A percentile compares a stretch with the other conserved stretches of the same genome.
Evolutionary conservation across 2,888 invertebrate species (phyloP).

Genomic region (Himalopsyche tibetana): DNA sequence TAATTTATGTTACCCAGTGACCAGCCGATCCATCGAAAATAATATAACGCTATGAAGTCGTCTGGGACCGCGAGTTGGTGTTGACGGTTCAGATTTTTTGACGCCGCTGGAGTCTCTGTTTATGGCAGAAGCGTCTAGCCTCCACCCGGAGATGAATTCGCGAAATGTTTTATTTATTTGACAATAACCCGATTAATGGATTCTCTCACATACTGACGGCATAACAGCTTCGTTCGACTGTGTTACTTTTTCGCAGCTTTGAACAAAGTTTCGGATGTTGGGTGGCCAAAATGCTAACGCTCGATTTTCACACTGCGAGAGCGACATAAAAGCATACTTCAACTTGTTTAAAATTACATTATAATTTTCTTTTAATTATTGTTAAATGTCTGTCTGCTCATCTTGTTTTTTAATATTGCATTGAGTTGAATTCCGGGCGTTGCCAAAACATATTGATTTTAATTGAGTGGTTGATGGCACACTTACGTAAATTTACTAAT

Average conservation of each 20-base stretch:
- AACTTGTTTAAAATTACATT: no score
- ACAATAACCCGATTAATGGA: conserved; percentile 17
- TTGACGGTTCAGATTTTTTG: neutral
- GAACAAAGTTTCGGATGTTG: neutral
- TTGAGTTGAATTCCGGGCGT: no score
- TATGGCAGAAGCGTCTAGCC: neutral
- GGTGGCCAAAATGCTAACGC: neutral
- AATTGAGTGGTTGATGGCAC: no score
- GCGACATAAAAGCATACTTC: neutral
- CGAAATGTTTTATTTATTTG: conserved; percentile 22
- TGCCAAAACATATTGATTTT: no score
- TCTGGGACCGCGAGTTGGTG: no score
- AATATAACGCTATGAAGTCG: no score
- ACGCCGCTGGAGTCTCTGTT: neutral
- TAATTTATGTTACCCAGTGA: no score
- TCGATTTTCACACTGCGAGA: neutral
- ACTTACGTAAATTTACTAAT: no score
- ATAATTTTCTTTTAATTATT: no score
- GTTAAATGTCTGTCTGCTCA: no score
- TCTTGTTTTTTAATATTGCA: no score
- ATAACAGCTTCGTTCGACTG: neutral
- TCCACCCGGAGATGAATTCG: conserved; percentile 23
- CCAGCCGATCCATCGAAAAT: no score
- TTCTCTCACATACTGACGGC: neutral
- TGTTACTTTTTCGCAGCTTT: neutral